A percentile compares a stretch with the other conserved stretches of the same genome.
Evolutionary conservation across 1,140 invertebrate species (phyloP).

Genomic region (Bursaphelenchus mucronatus): DNA sequence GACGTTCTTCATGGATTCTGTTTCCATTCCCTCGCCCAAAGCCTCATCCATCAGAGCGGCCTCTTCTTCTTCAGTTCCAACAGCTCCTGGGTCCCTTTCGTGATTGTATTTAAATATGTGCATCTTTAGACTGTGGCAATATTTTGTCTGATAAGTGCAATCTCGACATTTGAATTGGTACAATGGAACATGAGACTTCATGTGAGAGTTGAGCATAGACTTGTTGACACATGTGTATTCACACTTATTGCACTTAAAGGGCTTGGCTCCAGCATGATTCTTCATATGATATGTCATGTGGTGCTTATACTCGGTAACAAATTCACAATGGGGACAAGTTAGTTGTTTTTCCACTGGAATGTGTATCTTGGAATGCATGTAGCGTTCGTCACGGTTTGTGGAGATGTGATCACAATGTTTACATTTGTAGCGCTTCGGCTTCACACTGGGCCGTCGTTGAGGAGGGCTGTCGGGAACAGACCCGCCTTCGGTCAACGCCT

Average conservation of each 20-base stretch:
- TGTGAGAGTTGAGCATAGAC: slow-evolving; percentile 96
- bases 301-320: slow-evolving; percentile 96
- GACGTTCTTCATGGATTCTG: slow-evolving; percentile 52
- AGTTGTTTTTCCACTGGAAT: slow-evolving; percentile 88
- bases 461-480: not conserved
- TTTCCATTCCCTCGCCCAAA: slow-evolving; percentile 51
- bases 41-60: slow-evolving; percentile 1
- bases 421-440: slow-evolving; percentile 77
- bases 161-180: slow-evolving; percentile 91
- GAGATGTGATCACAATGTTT: slow-evolving; percentile 78
- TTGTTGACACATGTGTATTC: slow-evolving; percentile 93
- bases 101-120: slow-evolving; percentile 88
- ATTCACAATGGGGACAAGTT: slow-evolving; percentile 83
- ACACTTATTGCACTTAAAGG: slow-evolving; percentile 88
- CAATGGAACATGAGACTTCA: slow-evolving; percentile 93
- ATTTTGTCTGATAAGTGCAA: slow-evolving; percentile 95
- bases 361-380: slow-evolving; percentile 79
- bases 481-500: slow-evolving; percentile 67
- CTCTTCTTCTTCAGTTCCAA: slow-evolving; percentile 63
- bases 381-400: slow-evolving; percentile 82
- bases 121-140: slow-evolving; percentile 91
- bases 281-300: slow-evolving; percentile 93
- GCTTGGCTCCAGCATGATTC: slow-evolving; percentile 91
- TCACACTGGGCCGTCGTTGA: slow-evolving; percentile 25
- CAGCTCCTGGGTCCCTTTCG: slow-evolving; percentile 77